Conservation (phyloP, 2,888 invertebrate genomes). For the Sicus ferrugineus region DNA sequence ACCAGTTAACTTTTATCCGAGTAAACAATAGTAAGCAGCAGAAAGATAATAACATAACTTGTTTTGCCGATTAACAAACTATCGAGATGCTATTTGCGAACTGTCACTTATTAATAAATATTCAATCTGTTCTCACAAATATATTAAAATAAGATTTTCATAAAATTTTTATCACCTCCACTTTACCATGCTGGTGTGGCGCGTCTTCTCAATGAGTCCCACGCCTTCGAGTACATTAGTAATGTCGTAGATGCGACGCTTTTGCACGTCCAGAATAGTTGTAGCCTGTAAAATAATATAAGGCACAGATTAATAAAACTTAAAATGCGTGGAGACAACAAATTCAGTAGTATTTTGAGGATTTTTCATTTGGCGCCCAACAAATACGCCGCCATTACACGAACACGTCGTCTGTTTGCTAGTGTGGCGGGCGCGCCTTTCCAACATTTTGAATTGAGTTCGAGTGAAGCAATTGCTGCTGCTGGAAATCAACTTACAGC, state of each 20-base stretch:
- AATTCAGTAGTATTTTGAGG: background rate
- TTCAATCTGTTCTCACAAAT: too few species aligned
- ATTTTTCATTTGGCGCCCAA: slow-evolving; percentile 36
- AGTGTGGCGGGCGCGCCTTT: slow-evolving; percentile 27
- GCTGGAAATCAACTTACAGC: slow-evolving; percentile 50
- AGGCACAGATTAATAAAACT: background rate
- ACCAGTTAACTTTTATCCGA: too few species aligned
- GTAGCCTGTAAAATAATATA: slow-evolving; percentile 69
- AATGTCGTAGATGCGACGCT: slow-evolving; percentile 81
- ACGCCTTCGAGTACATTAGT: slow-evolving; percentile 84
- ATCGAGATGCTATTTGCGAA: too few species aligned
- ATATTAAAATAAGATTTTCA: too few species aligned
- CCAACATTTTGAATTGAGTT: slow-evolving; percentile 13
- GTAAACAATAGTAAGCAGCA: too few species aligned
- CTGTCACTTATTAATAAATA: too few species aligned
- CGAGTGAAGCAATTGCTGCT: background rate
- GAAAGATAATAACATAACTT: too few species aligned
- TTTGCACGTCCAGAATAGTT: slow-evolving; percentile 78
- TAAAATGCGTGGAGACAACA: background rate
- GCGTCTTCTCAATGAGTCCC: slow-evolving; percentile 80
- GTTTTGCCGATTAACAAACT: too few species aligned
- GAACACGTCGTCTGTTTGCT: slow-evolving; percentile 10
- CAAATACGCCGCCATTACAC: background rate
- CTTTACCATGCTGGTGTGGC: slow-evolving; percentile 78
- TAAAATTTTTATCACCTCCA: slow-evolving; percentile 78